Conservation (phyloP, 2,888 invertebrate genomes). For the Aricia artaxerxes region DNA sequence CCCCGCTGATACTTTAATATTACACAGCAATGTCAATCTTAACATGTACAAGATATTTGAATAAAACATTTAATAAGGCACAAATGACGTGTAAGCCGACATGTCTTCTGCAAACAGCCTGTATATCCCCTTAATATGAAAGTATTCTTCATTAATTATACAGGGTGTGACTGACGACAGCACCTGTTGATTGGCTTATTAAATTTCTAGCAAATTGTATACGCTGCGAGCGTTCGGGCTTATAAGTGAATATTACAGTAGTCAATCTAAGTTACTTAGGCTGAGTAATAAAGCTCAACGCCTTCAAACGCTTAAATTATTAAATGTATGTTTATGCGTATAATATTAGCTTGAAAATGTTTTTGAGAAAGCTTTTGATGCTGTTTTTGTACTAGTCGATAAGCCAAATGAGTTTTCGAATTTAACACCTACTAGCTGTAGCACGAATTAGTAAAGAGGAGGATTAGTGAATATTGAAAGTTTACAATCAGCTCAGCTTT, state of each 20-base stretch:
- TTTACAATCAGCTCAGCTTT: background rate
- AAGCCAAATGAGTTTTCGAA: background rate
- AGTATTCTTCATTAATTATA: conserved; percentile 21
- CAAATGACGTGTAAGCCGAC: background rate
- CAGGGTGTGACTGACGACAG: conserved; percentile 20
- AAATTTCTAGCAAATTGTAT: conserved; percentile 16
- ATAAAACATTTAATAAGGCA: background rate
- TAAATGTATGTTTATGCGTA: background rate
- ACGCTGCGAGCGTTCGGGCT: conserved; percentile 2
- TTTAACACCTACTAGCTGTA: background rate
- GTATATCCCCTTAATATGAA: conserved; percentile 20
- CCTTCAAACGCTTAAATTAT: conserved; percentile 12
- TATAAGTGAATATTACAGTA: conserved; percentile 27
- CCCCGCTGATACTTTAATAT: no score
- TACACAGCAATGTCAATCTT: background rate
- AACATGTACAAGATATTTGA: background rate
- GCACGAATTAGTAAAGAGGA: background rate
- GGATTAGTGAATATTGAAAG: no score
- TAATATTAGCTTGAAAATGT: background rate
- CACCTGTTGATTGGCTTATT: conserved; percentile 28
- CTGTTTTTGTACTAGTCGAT: background rate
- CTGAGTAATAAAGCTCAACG: background rate
- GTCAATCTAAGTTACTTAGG: conserved; percentile 20
- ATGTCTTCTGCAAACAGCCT: background rate
- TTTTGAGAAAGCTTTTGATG: background rate